Evolutionary conservation across 2,113 vertebrate genomes (phyloP).

Genomic region (Apeltes quadracus): DNA sequence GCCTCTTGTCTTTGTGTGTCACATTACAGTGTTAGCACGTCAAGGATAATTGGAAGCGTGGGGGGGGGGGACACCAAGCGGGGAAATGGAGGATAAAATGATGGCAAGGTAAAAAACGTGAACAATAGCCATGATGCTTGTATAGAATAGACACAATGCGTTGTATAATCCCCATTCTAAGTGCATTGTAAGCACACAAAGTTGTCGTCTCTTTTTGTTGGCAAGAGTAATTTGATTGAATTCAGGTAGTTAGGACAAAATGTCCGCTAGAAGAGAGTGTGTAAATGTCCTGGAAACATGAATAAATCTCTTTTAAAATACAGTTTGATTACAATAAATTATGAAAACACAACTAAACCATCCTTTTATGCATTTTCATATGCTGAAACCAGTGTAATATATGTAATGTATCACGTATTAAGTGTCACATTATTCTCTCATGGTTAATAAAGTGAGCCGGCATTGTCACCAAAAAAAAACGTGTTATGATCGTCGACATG

Average conservation of each 20-base stretch:
- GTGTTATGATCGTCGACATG: slow-evolving; percentile 15
- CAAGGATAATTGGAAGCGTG: slow-evolving; percentile 80
- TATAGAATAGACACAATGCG: slow-evolving; percentile 21
- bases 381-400: background rate
- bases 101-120: slow-evolving; percentile 34
- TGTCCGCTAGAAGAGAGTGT: background rate
- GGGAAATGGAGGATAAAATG: slow-evolving; percentile 56
- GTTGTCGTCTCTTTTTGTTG: background rate
- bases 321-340: background rate
- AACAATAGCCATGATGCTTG: slow-evolving; percentile 32
- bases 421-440: background rate
- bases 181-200: background rate
- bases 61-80: slow-evolving; percentile 74
- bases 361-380: background rate
- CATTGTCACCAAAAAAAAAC: background rate
- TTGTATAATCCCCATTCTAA: slow-evolving; percentile 5
- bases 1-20: slow-evolving; percentile 76
- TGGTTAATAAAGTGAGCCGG: slow-evolving; percentile 1
- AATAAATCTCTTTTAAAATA: background rate
- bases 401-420: background rate
- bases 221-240: background rate
- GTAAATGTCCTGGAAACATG: background rate
- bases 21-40: slow-evolving; percentile 80
- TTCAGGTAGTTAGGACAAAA: background rate
- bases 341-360: background rate